Base-by-base conservation (phyloP, 2,113 vertebrate genomes). In the Holacanthus passer region DNA sequence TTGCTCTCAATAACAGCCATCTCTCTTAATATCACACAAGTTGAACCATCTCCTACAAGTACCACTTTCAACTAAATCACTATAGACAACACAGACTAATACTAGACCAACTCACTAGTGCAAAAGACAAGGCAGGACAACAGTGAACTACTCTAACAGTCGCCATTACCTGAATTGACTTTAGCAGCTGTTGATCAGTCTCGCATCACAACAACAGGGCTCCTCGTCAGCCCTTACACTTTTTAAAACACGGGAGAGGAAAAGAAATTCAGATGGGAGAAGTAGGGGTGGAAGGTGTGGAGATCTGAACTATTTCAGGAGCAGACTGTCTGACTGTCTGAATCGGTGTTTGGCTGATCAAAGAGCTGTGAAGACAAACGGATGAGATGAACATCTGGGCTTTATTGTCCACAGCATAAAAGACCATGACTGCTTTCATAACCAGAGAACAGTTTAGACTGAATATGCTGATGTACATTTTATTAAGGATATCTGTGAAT, bases 271-370 rank as follows among this genome's bases (percentile, higher is more conserved):
- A 65, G 35, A 68, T 5, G 35, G 35, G 1, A 8, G 35, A 37
- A 37, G 22, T 5, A 14, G 35, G 16, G 39, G 0, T 37, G 6
- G 14, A 63, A 52, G 43, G 37, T 65, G 74, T 12, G 7, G 7
- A 55, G 32, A 69, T 65, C 7, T 74, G 37, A 43, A 52, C n/a
- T 73, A 58, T 55, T 62, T 81, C 17, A 39, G 48, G 31, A 72
- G 20, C n/a, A 0, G 22, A 52, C 19, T 52, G 43, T 70, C 31
- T 53, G 16, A 22, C 20, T 58, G 55, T 60, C 31, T 31, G 71
- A 78, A 75, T 55, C 1, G 5, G 20, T 55, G 69, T 39, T 60
- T 69, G 76, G 74, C 66, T 77, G 75, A 82, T 48, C 60, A 59
- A 20, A 37, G 24, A 53, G 24, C 64, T 68, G 69, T 67, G 72